These are phyloP conservation scores for Eurois occulta DNA, from an alignment of 2,888 invertebrate species.

Conservation along the genomic window DNA sequence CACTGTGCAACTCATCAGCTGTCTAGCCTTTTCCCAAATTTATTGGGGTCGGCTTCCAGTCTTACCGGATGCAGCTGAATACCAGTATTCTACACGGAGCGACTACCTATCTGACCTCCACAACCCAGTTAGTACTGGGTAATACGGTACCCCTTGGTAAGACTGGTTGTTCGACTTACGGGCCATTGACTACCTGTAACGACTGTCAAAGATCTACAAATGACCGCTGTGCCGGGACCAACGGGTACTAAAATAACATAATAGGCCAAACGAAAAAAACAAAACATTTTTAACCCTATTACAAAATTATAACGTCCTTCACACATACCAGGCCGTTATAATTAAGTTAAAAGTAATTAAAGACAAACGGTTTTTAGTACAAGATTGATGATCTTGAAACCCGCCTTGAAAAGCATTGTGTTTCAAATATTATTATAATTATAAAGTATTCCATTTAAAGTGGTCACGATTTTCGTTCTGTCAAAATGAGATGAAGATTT, in stretches of 20 bases:
- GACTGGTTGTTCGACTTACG: too few species aligned
- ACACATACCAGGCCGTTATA: constrained; percentile 67
- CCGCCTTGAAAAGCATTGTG: constrained; percentile 66
- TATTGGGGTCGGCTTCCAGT: too few species aligned
- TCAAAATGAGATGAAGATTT: constrained; percentile 43
- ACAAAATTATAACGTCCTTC: constrained; percentile 37
- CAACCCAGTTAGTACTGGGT: too few species aligned
- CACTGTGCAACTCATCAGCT: too few species aligned
- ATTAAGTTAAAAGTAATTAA: constrained; percentile 78
- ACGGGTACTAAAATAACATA: neutral
- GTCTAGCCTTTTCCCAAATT: too few species aligned
- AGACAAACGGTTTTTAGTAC: constrained; percentile 57
- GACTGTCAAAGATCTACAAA: neutral
- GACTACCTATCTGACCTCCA: too few species aligned
- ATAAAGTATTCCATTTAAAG: constrained; percentile 48
- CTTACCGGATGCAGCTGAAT: too few species aligned
- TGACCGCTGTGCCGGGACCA: too few species aligned
- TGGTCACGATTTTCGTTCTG: constrained; percentile 54
- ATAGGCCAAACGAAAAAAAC: neutral
- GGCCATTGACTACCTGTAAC: too few species aligned
- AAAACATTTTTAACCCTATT: constrained; percentile 15
- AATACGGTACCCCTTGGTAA: too few species aligned
- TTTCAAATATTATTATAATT: constrained; percentile 70
- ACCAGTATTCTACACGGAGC: too few species aligned
- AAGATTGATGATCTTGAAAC: constrained; percentile 68